phyloP scores from a whole-genome alignment of 2,888 invertebrate genomes.

The Phanerotoma sp. region DNA sequence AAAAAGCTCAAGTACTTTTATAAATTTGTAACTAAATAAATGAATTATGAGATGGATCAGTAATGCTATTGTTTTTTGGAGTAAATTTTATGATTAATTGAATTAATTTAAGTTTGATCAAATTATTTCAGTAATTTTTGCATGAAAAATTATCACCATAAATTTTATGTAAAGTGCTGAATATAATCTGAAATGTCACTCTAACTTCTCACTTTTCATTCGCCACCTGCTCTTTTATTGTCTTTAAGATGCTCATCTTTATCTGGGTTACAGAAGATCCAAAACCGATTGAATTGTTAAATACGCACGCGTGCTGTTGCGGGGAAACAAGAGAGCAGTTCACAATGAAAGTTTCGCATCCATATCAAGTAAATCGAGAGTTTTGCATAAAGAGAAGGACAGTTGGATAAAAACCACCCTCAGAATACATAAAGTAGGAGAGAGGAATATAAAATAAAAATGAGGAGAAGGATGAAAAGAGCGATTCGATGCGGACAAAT shows the following conservation, averaged over 20 bases:
- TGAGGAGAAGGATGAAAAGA: background rate
- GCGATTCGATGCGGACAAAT: conserved; percentile 26
- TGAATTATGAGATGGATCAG: no score
- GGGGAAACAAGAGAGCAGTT: background rate
- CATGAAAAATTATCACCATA: no score
- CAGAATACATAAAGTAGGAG: background rate
- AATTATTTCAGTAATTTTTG: no score
- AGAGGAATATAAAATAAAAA: conserved; percentile 1
- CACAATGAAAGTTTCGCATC: background rate
- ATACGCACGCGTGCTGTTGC: conserved; percentile 3
- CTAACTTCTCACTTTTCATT: background rate
- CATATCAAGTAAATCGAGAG: background rate
- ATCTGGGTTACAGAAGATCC: background rate
- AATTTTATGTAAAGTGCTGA: no score
- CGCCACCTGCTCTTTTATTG: background rate
- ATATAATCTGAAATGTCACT: background rate
- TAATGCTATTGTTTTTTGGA: no score
- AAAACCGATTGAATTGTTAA: conserved; percentile 1
- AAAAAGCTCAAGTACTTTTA: no score
- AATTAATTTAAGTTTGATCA: no score
- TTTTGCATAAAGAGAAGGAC: background rate
- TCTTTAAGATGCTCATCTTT: no score
- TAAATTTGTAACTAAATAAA: no score
- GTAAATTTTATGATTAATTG: no score
- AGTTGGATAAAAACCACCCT: background rate